These are phyloP conservation scores for Lymantria monacha DNA, from an alignment of 2,888 invertebrate species.

Conservation along the genomic window DNA sequence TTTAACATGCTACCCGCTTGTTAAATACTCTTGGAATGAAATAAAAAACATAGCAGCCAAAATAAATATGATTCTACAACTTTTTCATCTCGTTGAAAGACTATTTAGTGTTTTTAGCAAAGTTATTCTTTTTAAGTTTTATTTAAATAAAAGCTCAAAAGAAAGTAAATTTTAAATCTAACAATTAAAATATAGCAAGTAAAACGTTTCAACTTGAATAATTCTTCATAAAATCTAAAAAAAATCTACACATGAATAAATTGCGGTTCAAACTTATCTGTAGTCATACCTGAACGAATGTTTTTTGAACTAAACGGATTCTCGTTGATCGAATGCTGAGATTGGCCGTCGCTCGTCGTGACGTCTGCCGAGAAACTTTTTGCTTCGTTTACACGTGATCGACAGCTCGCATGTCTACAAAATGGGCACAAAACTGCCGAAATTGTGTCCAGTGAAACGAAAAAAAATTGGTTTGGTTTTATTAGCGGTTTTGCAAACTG, in stretches of 20 bases:
- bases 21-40: too few species aligned
- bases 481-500: not conserved
- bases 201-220: too few species aligned
- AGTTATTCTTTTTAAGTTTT: too few species aligned
- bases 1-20: too few species aligned
- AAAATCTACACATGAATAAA: not conserved
- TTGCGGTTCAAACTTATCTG: not conserved
- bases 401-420: slow-evolving; percentile 7
- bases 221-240: too few species aligned
- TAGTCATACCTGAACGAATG: not conserved
- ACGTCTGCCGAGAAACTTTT: slow-evolving; percentile 9
- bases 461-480: slow-evolving; percentile 3
- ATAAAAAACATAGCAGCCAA: too few species aligned
- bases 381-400: slow-evolving; percentile 7
- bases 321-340: slow-evolving; percentile 8
- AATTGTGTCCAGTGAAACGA: not conserved
- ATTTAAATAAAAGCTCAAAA: too few species aligned
- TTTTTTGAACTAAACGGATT: slow-evolving; percentile 6
- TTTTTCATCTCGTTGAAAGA: too few species aligned
- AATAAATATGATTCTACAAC: too few species aligned
- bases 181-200: too few species aligned
- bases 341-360: slow-evolving; percentile 4
- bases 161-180: too few species aligned
- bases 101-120: too few species aligned
- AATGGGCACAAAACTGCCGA: not conserved